Conservation (phyloP, 2,797 vertebrate genomes). For the Apodemus agrarius region DNA sequence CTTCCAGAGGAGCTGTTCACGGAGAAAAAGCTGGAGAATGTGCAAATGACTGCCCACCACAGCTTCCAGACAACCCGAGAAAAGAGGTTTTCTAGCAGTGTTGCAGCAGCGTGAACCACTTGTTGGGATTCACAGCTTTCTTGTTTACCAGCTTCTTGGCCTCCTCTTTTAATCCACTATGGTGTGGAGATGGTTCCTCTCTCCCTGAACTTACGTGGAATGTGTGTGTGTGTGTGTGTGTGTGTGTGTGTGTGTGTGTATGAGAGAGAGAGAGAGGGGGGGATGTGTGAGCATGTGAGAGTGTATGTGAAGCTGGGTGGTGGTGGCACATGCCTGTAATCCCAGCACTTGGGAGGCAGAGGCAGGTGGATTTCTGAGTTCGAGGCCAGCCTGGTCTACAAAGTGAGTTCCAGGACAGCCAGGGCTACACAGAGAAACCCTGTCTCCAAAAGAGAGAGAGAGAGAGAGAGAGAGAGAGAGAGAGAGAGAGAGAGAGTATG, state of each 20-base stretch:
- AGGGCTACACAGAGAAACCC: no score
- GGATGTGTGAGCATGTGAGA: background rate
- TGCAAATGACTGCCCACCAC: background rate
- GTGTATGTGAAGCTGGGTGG: background rate
- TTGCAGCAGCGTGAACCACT: no score
- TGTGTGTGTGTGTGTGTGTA: background rate
- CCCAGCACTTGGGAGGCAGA: no score
- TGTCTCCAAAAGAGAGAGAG: no score
- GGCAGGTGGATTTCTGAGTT: no score
- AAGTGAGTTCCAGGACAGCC: no score
- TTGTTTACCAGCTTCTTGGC: background rate
- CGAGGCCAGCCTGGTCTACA: no score
- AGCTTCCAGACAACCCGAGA: background rate
- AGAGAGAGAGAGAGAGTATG: no score
- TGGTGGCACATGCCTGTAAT: no score
- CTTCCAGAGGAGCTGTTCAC: background rate
- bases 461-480: no score
- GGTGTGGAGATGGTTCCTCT: background rate
- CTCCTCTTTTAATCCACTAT: background rate
- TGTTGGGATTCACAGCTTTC: background rate
- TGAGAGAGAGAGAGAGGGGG: background rate
- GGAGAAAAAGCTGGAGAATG: background rate
- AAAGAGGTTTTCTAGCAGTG: background rate
- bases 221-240: background rate
- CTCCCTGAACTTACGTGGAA: background rate